Conservation (phyloP, 2,888 invertebrate species). For the Cryptocephalus moraei region DNA sequence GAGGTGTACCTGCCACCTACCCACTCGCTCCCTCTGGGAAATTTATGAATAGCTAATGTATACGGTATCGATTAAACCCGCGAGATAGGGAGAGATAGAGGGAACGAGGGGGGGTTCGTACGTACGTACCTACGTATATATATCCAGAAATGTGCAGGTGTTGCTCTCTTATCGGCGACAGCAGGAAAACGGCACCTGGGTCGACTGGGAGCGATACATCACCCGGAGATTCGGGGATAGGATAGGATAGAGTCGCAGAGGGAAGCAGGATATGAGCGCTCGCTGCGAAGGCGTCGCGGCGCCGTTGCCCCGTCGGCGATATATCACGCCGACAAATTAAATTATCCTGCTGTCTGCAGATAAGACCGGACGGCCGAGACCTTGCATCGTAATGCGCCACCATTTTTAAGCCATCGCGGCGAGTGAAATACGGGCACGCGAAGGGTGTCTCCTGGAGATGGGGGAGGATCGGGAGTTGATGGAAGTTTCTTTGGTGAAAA, state of each 20-base stretch:
- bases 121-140: too few relatives aligned
- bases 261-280: constrained; percentile 33
- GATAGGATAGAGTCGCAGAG: constrained; percentile 30
- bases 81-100: constrained; percentile 1
- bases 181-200: constrained; percentile 26
- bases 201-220: constrained; percentile 36
- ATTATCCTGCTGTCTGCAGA: constrained; percentile 47
- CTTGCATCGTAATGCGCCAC: constrained; percentile 9
- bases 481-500: too few relatives aligned
- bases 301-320: constrained; percentile 31
- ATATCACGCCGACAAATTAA: constrained; percentile 49
- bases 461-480: too few relatives aligned
- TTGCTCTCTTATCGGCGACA: constrained; percentile 16
- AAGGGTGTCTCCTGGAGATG: too few relatives aligned
- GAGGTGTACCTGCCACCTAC: too few relatives aligned
- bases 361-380: constrained; percentile 32
- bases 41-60: constrained; percentile 33
- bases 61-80: constrained; percentile 21
- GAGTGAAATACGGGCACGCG: not conserved
- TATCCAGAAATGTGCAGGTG: constrained; percentile 15
- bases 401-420: constrained; percentile 3
- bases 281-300: constrained; percentile 20
- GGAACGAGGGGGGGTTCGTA: too few relatives aligned
- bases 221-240: constrained; percentile 31
- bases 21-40: constrained; percentile 8